Evolutionary conservation across 2,113 vertebrate species (phyloP).

Genomic region (Typhlomys cinereus): DNA sequence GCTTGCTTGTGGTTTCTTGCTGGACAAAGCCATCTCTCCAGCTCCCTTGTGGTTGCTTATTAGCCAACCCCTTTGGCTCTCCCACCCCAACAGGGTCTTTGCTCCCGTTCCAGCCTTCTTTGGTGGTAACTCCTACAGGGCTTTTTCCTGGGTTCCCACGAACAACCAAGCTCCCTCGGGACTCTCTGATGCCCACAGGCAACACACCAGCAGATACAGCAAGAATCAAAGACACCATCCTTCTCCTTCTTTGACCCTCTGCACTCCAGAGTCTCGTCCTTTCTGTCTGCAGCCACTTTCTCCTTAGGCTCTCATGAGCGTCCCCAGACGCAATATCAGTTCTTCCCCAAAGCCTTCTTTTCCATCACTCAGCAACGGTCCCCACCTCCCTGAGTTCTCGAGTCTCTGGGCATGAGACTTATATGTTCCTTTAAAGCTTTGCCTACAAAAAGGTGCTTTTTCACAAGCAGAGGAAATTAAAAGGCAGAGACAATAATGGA

Average conservation of each 20-base stretch:
- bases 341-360: not conserved
- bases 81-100: too few species aligned
- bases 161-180: not conserved
- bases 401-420: slow-evolving; percentile 7
- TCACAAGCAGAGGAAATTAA: slow-evolving; percentile 40
- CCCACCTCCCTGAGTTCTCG: not conserved
- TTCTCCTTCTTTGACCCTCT: not conserved
- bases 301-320: not conserved
- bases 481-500: slow-evolving; percentile 6
- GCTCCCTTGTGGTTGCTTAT: too few species aligned
- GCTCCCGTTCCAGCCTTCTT: not conserved
- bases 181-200: not conserved
- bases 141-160: not conserved
- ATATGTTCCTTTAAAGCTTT: slow-evolving; percentile 33
- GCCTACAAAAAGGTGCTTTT: not conserved
- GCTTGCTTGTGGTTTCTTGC: not conserved
- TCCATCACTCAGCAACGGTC: not conserved
- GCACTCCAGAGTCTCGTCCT: not conserved
- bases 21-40: too few species aligned
- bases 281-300: not conserved
- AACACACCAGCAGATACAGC: not conserved
- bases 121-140: not conserved
- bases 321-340: not conserved
- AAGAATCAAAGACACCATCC: not conserved
- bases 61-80: not conserved